These are phyloP conservation scores for Drosophila kokeensis DNA, from an alignment of 2,888 invertebrate genomes.

Conservation along the genomic window DNA sequence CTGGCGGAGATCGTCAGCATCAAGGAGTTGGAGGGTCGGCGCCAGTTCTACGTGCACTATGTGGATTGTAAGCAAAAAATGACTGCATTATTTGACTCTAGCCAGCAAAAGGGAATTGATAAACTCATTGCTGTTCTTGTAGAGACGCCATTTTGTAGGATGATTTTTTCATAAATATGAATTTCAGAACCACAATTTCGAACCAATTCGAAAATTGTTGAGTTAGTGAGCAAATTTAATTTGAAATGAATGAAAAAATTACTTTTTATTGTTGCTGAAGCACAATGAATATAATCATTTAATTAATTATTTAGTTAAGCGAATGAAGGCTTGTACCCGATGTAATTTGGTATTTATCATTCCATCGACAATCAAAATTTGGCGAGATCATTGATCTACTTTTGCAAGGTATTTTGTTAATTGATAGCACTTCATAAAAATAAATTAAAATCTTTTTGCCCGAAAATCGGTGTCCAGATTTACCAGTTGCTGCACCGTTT, in stretches of 20 bases:
- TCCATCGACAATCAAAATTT: neutral
- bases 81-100: neutral
- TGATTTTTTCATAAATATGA: neutral
- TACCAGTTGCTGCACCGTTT: neutral
- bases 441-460: neutral
- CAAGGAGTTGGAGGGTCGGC: slow-evolving; percentile 90
- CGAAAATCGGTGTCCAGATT: neutral
- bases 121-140: neutral
- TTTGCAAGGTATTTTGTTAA: neutral
- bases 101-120: neutral
- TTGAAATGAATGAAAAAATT: no score
- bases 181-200: neutral
- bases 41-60: slow-evolving; percentile 97
- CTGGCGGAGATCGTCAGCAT: slow-evolving; percentile 98
- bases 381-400: neutral
- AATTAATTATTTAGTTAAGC: neutral
- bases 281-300: neutral
- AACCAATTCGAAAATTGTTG: neutral
- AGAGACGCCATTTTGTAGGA: neutral
- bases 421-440: neutral
- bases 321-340: neutral
- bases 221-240: neutral
- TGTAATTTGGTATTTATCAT: neutral
- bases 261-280: neutral
- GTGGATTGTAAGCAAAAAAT: slow-evolving; percentile 95